Evolutionary conservation across 2,113 vertebrate species (phyloP).

Genomic region (Rafetus swinhoei): DNA sequence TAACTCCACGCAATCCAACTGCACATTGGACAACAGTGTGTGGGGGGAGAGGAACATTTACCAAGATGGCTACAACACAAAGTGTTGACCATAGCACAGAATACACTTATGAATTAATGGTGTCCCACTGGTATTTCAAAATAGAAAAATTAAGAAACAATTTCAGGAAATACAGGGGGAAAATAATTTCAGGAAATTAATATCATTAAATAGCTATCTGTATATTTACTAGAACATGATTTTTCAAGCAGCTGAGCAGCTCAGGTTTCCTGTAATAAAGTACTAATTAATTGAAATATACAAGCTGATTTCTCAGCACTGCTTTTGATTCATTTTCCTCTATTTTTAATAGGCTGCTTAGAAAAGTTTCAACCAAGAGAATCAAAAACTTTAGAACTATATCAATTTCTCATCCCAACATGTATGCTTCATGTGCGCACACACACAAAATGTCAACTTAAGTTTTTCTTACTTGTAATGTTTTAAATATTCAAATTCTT

Average conservation of each 20-base stretch:
- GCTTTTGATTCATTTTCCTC: constrained; percentile 3
- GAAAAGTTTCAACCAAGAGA: constrained; percentile 24
- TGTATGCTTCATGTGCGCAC: background rate
- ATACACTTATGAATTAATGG: constrained; percentile 41
- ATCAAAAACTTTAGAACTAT: background rate
- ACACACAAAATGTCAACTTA: background rate
- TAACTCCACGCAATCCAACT: constrained; percentile 53
- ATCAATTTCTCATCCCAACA: background rate
- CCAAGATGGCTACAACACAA: constrained; percentile 58
- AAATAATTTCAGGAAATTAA: constrained; percentile 67
- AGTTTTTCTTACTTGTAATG: background rate
- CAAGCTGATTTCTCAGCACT: constrained; percentile 16
- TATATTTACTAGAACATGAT: constrained; percentile 49
- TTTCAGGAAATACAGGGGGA: constrained; percentile 54
- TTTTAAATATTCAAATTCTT: background rate
- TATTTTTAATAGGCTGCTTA: constrained; percentile 35
- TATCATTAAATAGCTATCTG: constrained; percentile 59
- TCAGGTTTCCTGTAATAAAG: constrained; percentile 53
- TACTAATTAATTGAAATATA: constrained; percentile 31
- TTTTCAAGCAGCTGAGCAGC: constrained; percentile 31
- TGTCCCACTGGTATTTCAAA: constrained; percentile 22
- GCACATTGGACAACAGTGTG: constrained; percentile 28
- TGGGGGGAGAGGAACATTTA: background rate
- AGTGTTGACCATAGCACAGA: constrained; percentile 11
- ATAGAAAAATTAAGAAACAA: constrained; percentile 27